Conservation (phyloP, 2,797 vertebrate species). For the Muscicapa comitata region DNA sequence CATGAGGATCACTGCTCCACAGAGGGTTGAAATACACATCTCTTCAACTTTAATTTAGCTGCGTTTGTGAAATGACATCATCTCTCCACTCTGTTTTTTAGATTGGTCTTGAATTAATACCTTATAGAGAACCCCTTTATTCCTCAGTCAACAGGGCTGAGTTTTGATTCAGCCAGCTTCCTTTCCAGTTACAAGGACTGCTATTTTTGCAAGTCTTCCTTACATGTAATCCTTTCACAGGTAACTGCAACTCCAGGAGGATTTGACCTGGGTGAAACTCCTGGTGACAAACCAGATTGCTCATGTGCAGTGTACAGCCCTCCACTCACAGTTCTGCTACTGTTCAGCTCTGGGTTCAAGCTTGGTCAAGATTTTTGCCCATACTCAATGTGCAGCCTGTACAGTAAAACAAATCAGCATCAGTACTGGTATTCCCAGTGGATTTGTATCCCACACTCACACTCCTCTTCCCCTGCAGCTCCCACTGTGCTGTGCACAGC, state of each 20-base stretch:
- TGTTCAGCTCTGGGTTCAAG: neutral
- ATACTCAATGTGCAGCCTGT: fast-evolving
- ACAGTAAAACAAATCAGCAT: neutral
- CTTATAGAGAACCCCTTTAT: neutral
- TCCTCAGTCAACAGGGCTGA: neutral
- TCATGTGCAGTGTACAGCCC: neutral
- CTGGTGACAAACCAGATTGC: neutral
- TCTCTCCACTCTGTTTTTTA: neutral
- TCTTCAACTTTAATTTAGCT: neutral
- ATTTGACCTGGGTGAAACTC: neutral
- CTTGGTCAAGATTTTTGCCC: neutral
- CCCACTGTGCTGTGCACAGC: neutral
- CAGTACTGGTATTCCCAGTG: neutral
- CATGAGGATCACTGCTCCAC: neutral
- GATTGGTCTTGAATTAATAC: neutral
- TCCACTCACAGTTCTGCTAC: neutral
- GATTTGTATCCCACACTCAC: neutral
- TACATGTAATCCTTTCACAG: neutral
- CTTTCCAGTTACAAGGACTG: neutral
- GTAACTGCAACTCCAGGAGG: neutral
- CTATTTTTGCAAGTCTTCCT: neutral
- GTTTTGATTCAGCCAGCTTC: neutral
- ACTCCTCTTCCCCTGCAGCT: neutral
- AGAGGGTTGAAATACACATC: neutral
- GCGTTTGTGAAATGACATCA: neutral